phyloP scores from a whole-genome alignment of 1,140 invertebrate species.

The Zeugodacus cucurbitae region DNA sequence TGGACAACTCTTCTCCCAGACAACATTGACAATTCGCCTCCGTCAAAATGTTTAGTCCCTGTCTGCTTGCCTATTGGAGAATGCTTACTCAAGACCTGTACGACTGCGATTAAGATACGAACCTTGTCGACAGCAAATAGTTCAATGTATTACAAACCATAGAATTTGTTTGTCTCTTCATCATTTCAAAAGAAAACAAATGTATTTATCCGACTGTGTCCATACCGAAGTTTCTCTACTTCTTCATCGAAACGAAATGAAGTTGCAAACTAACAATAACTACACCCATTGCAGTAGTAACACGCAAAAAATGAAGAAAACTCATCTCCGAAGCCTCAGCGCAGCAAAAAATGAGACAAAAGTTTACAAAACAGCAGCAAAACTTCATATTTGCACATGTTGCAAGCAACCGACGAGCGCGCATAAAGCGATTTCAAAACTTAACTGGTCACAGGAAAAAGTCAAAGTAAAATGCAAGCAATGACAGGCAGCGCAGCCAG shows the following conservation, averaged over 20 bases:
- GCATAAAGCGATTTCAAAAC: neutral
- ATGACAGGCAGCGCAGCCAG: neutral
- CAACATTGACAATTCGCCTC: too few relatives aligned
- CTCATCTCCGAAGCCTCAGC: neutral
- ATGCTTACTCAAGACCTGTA: too few relatives aligned
- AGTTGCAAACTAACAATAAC: conserved; percentile 23
- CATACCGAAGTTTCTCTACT: neutral
- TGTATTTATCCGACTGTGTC: neutral
- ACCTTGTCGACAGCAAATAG: too few relatives aligned
- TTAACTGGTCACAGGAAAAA: neutral
- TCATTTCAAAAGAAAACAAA: neutral
- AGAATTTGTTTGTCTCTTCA: neutral
- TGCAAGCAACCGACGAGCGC: neutral
- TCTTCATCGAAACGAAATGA: neutral
- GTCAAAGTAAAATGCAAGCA: neutral
- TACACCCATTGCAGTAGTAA: conserved; percentile 8
- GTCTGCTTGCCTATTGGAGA: too few relatives aligned
- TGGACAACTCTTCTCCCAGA: too few relatives aligned
- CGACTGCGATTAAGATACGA: too few relatives aligned
- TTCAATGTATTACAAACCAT: neutral
- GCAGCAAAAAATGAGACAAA: neutral
- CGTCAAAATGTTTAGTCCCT: too few relatives aligned
- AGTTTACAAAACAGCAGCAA: neutral
- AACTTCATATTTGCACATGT: neutral
- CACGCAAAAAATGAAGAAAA: neutral